Base-by-base conservation (phyloP, 2,113 vertebrate species). In the Mugil cephalus region DNA sequence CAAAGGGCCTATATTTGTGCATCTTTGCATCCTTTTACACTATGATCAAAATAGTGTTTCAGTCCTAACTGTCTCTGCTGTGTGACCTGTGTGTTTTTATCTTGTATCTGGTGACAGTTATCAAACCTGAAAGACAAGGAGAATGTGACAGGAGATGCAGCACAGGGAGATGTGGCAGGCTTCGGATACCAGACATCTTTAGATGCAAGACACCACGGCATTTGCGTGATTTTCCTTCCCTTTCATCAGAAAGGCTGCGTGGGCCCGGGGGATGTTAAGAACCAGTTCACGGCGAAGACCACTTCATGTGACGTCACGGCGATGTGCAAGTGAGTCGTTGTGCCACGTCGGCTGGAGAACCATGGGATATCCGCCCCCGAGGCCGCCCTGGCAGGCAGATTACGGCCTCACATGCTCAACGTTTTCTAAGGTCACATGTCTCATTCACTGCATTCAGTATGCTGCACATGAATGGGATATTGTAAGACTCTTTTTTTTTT, bases 371-470 rank as follows among this genome's bases (percentile, higher is more conserved):
- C 52, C 67, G 17, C 19, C 39, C 69, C 69, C 43, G 42, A 8
- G 59, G 80, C 71, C 36, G 48, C 66, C 54, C 50, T 1, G 58
- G 1, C 30, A 68, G 58, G 66, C 63, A 56, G 88, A 88, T 91
- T 85, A 91, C 61, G 59, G 59, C 51, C 81, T 94, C 91, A 93
- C 92, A 90, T 91, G 89, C 77, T 86, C 21, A 0, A 47, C 9
- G 47, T 81, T 66, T 63, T 52, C 60, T 69, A 0, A 14, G 24
- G 64, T 93, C 92, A 93, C 88, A 91, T 90, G 93, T 59, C 38
- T 87, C 53, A 42, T 59, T 34, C 38, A 46, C 54, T 47, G 58
- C 18, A 43, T 68, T 24, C 58, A 51, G 42, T 67, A 34, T 55
- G 11, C 71, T 53, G 18, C 55, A 15, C 2, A 77, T 86, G 79